phyloP scores from a whole-genome alignment of 53 echinoderm and acorn worm genomes.

The Mesocentrotus franciscanus region DNA sequence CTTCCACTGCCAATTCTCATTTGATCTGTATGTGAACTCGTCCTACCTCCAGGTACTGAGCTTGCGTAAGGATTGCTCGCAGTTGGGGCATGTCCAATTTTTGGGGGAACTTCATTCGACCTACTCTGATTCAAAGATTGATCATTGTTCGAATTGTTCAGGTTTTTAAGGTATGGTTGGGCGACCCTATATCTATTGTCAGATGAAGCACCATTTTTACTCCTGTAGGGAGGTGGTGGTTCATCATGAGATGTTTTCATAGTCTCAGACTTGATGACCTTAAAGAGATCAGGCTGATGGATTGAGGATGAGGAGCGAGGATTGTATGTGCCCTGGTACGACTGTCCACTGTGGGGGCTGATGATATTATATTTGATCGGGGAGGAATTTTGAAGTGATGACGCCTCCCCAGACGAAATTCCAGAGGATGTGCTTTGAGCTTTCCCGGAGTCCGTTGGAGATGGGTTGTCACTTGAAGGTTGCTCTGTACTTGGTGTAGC shows the following conservation, averaged over 20 bases:
- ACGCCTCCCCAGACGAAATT: slow-evolving; percentile 81
- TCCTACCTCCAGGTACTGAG: neutral
- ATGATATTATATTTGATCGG: slow-evolving; percentile 64
- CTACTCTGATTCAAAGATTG: neutral
- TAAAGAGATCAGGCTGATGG: slow-evolving; percentile 1
- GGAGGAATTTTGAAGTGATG: slow-evolving; percentile 57
- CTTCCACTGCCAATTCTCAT: slow-evolving; percentile 21
- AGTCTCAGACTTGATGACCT: neutral
- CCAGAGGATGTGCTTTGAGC: slow-evolving; percentile 84
- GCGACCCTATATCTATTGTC: neutral
- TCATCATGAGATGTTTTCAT: slow-evolving; percentile 14
- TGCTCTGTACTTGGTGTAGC: slow-evolving; percentile 44
- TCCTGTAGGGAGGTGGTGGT: slow-evolving; percentile 30
- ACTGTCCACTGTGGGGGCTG: slow-evolving; percentile 49
- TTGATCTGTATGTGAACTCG: neutral
- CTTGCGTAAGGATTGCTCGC: neutral
- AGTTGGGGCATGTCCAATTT: neutral
- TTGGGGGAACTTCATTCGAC: neutral
- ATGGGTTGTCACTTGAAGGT: slow-evolving; percentile 57
- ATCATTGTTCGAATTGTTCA: slow-evolving; percentile 23
- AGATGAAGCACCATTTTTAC: neutral
- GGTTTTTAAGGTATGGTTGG: neutral
- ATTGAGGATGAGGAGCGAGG: neutral
- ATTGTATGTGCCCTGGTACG: slow-evolving; percentile 39
- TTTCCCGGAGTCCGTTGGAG: slow-evolving; percentile 64